Evolutionary conservation across 2,113 vertebrate species (phyloP), one percentile per base, ranked within the genome.

Genomic region (Phainopepla nitens): DNA sequence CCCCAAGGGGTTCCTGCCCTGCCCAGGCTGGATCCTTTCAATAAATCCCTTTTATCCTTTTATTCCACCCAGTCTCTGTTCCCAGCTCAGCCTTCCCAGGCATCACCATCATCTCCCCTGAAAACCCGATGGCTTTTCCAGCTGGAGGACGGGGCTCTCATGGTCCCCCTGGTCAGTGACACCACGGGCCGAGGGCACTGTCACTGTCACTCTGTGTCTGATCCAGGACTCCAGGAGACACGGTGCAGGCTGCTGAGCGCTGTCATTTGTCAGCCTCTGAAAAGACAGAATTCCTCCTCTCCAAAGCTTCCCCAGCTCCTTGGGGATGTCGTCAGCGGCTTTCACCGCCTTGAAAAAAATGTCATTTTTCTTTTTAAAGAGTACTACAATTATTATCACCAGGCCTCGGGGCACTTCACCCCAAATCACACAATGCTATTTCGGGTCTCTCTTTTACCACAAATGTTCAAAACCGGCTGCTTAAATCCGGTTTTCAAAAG

Each of bases 361-460:
- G 92, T 81, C 88, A 62, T 94, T 94, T 96, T 94, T 97, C 92
- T 93, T 93, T 93, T 54, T 92, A 89, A 95, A 91, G 88, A 91
- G 71, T 75, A 82, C 73, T 82, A 85, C 75, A 75, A 72, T 87
- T 82, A 94, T 82, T 81, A 95, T 87, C 89, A 92, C 76, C 94
- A 96, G 87, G 96, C 90, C 93, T 91, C 76, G 0, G 84, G 94
- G 93, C 93, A 95, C 79, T 97, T 94, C 93, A 90, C 96, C 95
- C 96, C 95, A 86, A 94, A 96, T 96, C 96, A 96, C 94, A 95
- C 90, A 89, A 17, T 85, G 95, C 87, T 92, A 73, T 93, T 91
- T 92, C 62, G 36, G 96, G 77, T 89, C 85, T 96, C 73, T 75
- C 84, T 96, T 94, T 95, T 75, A 90, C 90, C 5, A 7, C 83